Conservation (phyloP, 23 tunicate species). For the Halocynthia aurantium region DNA sequence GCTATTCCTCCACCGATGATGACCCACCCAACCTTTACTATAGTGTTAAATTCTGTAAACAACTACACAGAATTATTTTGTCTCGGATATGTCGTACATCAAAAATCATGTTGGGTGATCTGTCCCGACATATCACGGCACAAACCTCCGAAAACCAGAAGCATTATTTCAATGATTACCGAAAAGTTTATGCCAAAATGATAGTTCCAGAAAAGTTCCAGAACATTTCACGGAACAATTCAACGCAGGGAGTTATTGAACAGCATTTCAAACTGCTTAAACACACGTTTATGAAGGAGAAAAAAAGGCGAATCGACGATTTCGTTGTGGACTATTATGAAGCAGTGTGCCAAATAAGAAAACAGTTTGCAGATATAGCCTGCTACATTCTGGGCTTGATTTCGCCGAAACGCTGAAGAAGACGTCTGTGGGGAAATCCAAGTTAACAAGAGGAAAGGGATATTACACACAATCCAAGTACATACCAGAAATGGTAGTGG, state of each 20-base stretch:
- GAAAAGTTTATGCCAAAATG: too few relatives aligned
- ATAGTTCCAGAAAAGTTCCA: not conserved
- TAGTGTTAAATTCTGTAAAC: slow-evolving; percentile 1
- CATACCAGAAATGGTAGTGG: too few relatives aligned
- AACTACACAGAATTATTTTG: slow-evolving; percentile 1
- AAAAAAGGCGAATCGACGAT: too few relatives aligned
- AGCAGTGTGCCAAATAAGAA: too few relatives aligned
- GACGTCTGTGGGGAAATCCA: too few relatives aligned
- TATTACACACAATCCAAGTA: too few relatives aligned
- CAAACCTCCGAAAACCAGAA: not conserved
- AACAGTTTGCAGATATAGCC: too few relatives aligned
- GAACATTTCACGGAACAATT: slow-evolving; percentile 3
- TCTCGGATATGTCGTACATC: slow-evolving; percentile 28
- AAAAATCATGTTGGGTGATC: slow-evolving; percentile 30
- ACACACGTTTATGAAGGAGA: not conserved
- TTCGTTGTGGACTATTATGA: too few relatives aligned
- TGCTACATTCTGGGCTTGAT: too few relatives aligned
- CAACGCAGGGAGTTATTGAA: slow-evolving; percentile 33
- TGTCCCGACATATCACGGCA: slow-evolving; percentile 27
- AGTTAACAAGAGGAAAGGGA: too few relatives aligned
- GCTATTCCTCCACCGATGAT: not conserved
- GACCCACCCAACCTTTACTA: not conserved
- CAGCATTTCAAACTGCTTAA: slow-evolving; percentile 23
- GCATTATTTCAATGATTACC: too few relatives aligned
- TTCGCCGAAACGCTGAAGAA: too few relatives aligned